A percentile compares a stretch with the other conserved stretches of the same genome.
phyloP scores from a whole-genome alignment of 2,888 invertebrate genomes.

The Orthosia cruda region DNA sequence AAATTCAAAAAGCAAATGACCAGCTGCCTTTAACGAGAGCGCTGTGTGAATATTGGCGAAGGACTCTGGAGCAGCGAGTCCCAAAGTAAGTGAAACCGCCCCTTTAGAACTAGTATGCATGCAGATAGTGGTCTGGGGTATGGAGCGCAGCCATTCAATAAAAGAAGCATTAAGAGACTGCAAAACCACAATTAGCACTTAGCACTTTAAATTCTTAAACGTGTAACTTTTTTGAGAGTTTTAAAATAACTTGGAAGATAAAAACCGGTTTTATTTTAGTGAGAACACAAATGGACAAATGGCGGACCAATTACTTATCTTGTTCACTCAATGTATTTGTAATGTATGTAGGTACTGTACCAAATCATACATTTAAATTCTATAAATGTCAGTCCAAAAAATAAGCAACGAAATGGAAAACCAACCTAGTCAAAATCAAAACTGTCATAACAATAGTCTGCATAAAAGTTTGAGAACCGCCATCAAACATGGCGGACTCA shows the following conservation, averaged over 20 bases:
- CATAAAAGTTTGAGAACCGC: conserved; percentile 54
- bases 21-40: conserved; percentile 73
- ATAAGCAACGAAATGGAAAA: not conserved
- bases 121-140: conserved; percentile 52
- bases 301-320: not conserved
- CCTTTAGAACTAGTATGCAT: conserved; percentile 50
- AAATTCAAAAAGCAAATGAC: conserved; percentile 79
- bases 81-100: conserved; percentile 60
- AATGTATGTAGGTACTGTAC: not conserved
- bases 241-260: conserved; percentile 24
- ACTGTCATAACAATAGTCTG: conserved; percentile 23
- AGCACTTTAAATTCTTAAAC: conserved; percentile 28
- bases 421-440: not conserved
- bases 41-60: conserved; percentile 70
- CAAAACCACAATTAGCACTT: conserved; percentile 46
- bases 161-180: conserved; percentile 46
- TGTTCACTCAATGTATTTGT: not conserved
- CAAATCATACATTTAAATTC: not conserved
- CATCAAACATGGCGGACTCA: conserved; percentile 40
- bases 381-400: not conserved
- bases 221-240: conserved; percentile 12
- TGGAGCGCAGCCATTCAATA: conserved; percentile 14
- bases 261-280: conserved; percentile 6
- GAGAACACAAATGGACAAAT: not conserved
- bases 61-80: conserved; percentile 58